Conservation (phyloP, 2,888 invertebrate species). For the Eubasilissa splendida region DNA sequence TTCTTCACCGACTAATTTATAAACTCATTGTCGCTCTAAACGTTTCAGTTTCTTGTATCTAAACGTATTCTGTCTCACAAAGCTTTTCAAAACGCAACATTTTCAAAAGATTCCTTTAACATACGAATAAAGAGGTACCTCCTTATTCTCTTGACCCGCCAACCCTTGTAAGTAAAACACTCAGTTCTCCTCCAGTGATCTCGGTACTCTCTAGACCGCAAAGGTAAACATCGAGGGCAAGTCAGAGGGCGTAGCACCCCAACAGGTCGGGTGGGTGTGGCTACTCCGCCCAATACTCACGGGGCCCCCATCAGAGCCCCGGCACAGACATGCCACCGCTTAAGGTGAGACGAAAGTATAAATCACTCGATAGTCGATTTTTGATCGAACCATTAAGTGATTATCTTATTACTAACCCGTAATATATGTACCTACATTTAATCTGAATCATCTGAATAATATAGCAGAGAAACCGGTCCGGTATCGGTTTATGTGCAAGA, state of each 20-base stretch:
- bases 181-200: background rate
- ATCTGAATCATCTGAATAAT: no score
- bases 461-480: no score
- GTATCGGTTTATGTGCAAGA: no score
- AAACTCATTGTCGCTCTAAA: no score
- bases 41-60: no score
- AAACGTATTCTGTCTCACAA: no score
- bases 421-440: no score
- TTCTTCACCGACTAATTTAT: no score
- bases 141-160: background rate
- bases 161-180: background rate
- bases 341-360: background rate
- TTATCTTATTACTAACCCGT: no score
- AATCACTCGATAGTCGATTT: no score
- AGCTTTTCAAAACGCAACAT: no score
- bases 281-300: conserved; percentile 35
- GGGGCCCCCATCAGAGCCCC: conserved; percentile 27
- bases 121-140: background rate
- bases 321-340: conserved; percentile 5
- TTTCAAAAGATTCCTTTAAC: background rate
- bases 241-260: conserved; percentile 36
- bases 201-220: background rate
- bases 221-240: conserved; percentile 39
- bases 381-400: no score
- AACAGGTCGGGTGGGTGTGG: conserved; percentile 18